Percentiles rank a stretch among this genome's conserved stretches.
Evolutionary conservation across 2,797 vertebrate species (phyloP).

Genomic region (Pagetopsis macropterus): DNA sequence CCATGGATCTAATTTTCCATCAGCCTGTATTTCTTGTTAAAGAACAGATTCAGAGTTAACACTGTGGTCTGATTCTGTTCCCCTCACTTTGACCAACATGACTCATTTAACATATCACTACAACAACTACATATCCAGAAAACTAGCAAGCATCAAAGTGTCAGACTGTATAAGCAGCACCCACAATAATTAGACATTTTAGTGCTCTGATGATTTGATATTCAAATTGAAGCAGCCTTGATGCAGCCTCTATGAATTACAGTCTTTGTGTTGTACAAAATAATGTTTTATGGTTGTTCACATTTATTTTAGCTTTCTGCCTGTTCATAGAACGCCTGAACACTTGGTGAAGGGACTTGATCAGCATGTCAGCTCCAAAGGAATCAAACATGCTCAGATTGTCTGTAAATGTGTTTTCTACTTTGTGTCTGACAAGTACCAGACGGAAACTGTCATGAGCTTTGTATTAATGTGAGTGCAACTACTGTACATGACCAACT

Average conservation of each 20-base stretch:
- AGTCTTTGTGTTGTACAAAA: slow-evolving; percentile 7
- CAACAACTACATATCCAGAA: slow-evolving; percentile 13
- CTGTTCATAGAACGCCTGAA: not conserved
- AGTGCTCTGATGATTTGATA: slow-evolving; percentile 19
- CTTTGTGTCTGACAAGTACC: slow-evolving; percentile 16
- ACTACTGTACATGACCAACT: not conserved
- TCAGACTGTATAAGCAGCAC: not conserved
- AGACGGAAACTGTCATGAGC: not conserved
- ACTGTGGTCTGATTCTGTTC: slow-evolving; percentile 5
- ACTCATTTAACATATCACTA: slow-evolving; percentile 21
- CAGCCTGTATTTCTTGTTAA: not conserved
- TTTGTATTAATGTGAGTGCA: slow-evolving; percentile 15
- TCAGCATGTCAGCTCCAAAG: not conserved
- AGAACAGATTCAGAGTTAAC: slow-evolving; percentile 5
- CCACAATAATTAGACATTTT: slow-evolving; percentile 15
- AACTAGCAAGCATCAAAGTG: slow-evolving; percentile 35
- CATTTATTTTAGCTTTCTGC: not conserved
- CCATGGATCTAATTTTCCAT: not conserved
- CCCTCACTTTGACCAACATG: slow-evolving; percentile 9
- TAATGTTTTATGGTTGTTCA: not conserved
- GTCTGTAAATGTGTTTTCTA: not conserved
- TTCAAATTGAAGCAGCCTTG: not conserved
- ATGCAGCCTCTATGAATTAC: slow-evolving; percentile 11
- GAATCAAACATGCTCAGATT: not conserved
- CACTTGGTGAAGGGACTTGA: not conserved